These are phyloP conservation scores for Psilopsiagon aymara DNA, from an alignment of 2,113 vertebrate species.

Conservation along the genomic window DNA sequence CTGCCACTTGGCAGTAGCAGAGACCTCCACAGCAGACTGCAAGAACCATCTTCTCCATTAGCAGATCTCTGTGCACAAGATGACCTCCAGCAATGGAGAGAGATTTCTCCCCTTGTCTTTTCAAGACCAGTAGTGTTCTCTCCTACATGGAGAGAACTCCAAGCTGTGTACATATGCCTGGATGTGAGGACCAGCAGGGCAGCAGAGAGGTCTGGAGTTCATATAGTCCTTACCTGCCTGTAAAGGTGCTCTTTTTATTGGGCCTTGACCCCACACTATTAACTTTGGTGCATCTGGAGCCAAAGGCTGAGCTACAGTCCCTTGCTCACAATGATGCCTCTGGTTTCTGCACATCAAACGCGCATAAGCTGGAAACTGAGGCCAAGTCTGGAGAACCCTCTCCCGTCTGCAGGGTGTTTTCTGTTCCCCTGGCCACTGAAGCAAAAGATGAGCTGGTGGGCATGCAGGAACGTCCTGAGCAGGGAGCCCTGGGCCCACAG, in stretches of 20 bases:
- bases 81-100: not conserved
- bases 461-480: not conserved
- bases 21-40: not conserved
- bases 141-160: not conserved
- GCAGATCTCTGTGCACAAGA: not conserved
- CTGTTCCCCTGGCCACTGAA: not conserved
- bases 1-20: not conserved
- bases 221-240: not conserved
- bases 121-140: not conserved
- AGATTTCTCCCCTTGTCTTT: not conserved
- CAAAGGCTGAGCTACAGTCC: not conserved
- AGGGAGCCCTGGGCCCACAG: not conserved
- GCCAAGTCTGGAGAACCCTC: conserved; percentile 46
- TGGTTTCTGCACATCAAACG: not conserved
- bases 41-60: not conserved
- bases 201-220: not conserved
- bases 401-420: not conserved
- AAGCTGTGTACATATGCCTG: rapidly evolving
- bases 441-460: not conserved
- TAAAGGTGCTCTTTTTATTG: not conserved
- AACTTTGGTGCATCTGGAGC: not conserved
- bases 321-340: not conserved
- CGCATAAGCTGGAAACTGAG: not conserved
- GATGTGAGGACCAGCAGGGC: not conserved
- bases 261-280: not conserved